phyloP scores from a whole-genome alignment of 2,888 invertebrate genomes.

The Cephus rjabovi region DNA sequence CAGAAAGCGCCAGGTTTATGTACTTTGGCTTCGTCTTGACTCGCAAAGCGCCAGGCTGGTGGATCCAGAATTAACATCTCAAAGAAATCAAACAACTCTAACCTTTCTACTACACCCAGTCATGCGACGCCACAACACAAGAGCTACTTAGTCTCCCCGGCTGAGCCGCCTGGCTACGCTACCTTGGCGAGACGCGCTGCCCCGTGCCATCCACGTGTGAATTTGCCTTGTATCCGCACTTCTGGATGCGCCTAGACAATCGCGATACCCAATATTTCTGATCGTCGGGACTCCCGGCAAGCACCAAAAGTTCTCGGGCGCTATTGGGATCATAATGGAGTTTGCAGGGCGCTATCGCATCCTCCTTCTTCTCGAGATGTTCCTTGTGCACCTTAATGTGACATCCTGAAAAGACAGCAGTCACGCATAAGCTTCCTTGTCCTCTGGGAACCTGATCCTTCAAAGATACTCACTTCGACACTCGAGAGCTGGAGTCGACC shows the following conservation, averaged over 20 bases:
- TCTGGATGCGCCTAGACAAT: slow-evolving; percentile 91
- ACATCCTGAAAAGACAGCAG: slow-evolving; percentile 76
- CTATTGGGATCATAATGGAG: slow-evolving; percentile 93
- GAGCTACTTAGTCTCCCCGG: slow-evolving; percentile 61
- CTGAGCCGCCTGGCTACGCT: slow-evolving; percentile 61
- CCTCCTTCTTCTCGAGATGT: slow-evolving; percentile 88
- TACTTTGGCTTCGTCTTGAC: too few species aligned
- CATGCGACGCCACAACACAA: slow-evolving; percentile 61
- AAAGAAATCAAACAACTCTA: slow-evolving; percentile 51
- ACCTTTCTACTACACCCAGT: slow-evolving; percentile 61
- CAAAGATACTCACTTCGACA: slow-evolving; percentile 82
- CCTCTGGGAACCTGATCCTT: too few species aligned
- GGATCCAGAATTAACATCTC: too few species aligned
- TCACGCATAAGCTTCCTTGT: too few species aligned
- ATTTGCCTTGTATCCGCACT: slow-evolving; percentile 91
- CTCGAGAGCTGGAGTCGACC: slow-evolving; percentile 97
- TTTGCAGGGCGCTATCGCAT: slow-evolving; percentile 94
- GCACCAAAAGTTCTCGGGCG: slow-evolving; percentile 92
- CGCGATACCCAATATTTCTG: slow-evolving; percentile 95
- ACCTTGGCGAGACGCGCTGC: slow-evolving; percentile 79
- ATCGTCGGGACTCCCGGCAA: slow-evolving; percentile 87
- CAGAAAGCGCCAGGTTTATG: too few species aligned
- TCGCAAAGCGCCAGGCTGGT: too few species aligned
- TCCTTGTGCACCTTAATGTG: slow-evolving; percentile 98
- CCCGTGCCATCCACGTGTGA: slow-evolving; percentile 67